Evolutionary conservation across 2,888 invertebrate genomes (phyloP).

Genomic region (Malacosoma neustria): DNA sequence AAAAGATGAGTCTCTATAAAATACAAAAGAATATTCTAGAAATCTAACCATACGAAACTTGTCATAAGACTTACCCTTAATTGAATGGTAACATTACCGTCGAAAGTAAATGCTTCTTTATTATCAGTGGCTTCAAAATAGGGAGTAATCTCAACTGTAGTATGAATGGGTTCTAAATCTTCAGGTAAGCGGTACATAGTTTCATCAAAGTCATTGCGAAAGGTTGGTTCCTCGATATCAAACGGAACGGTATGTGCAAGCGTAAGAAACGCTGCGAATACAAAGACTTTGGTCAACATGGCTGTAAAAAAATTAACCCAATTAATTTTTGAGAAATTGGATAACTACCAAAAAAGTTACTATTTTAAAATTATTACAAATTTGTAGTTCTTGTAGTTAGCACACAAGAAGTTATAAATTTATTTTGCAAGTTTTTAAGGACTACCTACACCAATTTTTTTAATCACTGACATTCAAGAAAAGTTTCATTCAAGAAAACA

Average conservation of each 20-base stretch:
- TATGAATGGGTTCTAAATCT: constrained; percentile 65
- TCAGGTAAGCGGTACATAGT: constrained; percentile 46
- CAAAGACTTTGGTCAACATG: constrained; percentile 31
- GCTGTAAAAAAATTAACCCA: constrained; percentile 27
- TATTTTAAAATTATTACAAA: no score
- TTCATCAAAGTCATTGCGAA: constrained; percentile 18
- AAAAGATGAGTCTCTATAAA: no score
- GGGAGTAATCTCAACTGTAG: constrained; percentile 71
- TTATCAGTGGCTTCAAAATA: constrained; percentile 47
- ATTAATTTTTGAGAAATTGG: no score
- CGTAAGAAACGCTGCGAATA: constrained; percentile 31
- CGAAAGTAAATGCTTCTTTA: constrained; percentile 53
- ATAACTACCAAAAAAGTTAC: no score
- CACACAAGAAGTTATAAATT: no score
- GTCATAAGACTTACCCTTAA: constrained; percentile 47
- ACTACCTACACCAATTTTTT: no score
- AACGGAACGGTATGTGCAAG: constrained; percentile 37
- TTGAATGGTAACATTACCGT: constrained; percentile 53
- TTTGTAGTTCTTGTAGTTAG: no score
- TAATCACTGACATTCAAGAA: no score
- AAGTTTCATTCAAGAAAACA: no score
- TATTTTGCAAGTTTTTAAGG: no score
- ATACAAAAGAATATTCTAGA: no score
- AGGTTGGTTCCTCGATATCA: constrained; percentile 23
- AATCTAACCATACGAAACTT: no score